Conservation (phyloP, 2,113 vertebrate genomes). For the Sinocyclocheilus anshuiensis region DNA sequence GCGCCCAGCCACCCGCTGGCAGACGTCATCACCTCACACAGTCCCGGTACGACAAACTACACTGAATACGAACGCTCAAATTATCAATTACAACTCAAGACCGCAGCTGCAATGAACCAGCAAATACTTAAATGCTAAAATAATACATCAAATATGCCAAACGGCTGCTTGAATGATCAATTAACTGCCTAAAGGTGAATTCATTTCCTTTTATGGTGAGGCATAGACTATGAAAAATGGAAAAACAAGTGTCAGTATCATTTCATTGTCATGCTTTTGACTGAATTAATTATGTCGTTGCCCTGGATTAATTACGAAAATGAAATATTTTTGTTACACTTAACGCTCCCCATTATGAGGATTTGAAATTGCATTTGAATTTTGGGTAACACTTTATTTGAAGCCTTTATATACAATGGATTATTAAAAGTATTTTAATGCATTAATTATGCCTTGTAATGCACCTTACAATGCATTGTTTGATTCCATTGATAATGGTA, state of each 20-base stretch:
- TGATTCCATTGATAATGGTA: too few relatives aligned
- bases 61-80: not conserved
- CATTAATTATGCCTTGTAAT: not conserved
- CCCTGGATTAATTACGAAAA: not conserved
- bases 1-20: conserved; percentile 70
- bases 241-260: not conserved
- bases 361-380: not conserved
- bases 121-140: not conserved
- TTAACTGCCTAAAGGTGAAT: not conserved
- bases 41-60: conserved; percentile 76
- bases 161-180: not conserved
- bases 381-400: not conserved
- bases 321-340: not conserved
- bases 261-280: not conserved
- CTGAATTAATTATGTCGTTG: not conserved
- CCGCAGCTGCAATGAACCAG: not conserved
- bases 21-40: conserved; percentile 78
- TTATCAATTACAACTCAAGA: not conserved
- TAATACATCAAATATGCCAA: not conserved
- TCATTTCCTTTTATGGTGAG: not conserved
- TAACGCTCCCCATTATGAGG: not conserved
- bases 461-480: not conserved
- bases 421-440: not conserved
- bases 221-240: not conserved
- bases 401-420: not conserved